Evolutionary conservation across 2,797 vertebrate genomes (phyloP), one percentile per base, ranked within the genome.

Genomic region (Apogon hyalosoma): DNA sequence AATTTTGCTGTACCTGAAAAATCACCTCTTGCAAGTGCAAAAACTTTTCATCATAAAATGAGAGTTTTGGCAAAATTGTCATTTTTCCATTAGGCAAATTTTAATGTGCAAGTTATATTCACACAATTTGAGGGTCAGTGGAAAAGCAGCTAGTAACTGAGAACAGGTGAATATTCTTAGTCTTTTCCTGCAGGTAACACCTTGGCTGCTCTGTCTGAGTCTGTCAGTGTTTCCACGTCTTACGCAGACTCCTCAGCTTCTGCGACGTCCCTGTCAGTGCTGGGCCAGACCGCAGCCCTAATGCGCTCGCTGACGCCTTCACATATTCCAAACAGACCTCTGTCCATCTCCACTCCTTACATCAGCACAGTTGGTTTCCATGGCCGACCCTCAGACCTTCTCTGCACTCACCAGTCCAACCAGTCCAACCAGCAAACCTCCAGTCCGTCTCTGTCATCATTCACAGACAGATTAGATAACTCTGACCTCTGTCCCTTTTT

Each of bases 301-400:
- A 88, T 93, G 83, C 89, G 73, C 21, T 85, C 83, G 11, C 69
- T 94, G 67, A 88, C 91, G 87, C 84, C 48, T 40, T 89, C 83
- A 2, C 90, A 53, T 14, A 63, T 84, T 39, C 70, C 16, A 0
- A 82, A 92, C 67, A 87, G 78, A 7, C 77, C 87, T 1, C 73
- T 95, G 18, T 76, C 39, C 0, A 79, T 95, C 2, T 68, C 77
- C 14, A 87, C 66, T n/a, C 76, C 86, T 11, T 89, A 82, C 52
- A 86, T 96, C 76, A 85, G n/a, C 4, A 75, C 86, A 0, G 54
- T 83, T 21, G 93, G 91, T 33, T 88, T 91, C 55, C 86, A 77
- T 1, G 91, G 90, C 14, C 54, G 90, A 60, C 90, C 92, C 1
- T 74, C 84, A 5, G 38, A 92, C 51, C 89, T 94, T 7, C 89